Percentiles rank a stretch among this genome's conserved stretches.
These are phyloP conservation scores for Spodoptera picta DNA, from an alignment of 2,888 invertebrate genomes.

Conservation along the genomic window DNA sequence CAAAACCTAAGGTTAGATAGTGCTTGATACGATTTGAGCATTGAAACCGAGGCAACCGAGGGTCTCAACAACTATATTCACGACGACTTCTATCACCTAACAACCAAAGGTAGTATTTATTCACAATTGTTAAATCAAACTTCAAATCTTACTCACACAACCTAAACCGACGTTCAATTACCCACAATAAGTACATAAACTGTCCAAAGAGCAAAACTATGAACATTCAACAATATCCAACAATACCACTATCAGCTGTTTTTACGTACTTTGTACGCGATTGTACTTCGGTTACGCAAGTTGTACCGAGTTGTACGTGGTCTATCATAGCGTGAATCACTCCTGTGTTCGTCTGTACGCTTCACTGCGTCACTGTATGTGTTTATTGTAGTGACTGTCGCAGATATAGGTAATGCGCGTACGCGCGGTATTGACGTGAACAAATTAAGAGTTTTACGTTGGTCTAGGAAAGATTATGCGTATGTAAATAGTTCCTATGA, in stretches of 20 bases:
- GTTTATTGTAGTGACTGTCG: constrained; percentile 36
- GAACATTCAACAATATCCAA: constrained; percentile 19
- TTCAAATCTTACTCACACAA: too few relatives aligned
- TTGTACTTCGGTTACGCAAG: constrained; percentile 46
- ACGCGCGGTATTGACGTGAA: constrained; percentile 23
- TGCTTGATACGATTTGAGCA: too few relatives aligned
- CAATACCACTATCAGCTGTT: constrained; percentile 37
- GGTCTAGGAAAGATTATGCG: background rate
- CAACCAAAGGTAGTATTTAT: too few relatives aligned
- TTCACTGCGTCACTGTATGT: constrained; percentile 32
- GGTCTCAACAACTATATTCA: too few relatives aligned
- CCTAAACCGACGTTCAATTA: background rate
- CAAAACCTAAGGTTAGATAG: too few relatives aligned
- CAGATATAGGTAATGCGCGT: constrained; percentile 20
- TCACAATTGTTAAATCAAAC: too few relatives aligned
- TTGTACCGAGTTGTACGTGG: constrained; percentile 47
- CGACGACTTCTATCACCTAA: too few relatives aligned
- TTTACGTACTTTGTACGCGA: constrained; percentile 30
- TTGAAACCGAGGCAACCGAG: too few relatives aligned
- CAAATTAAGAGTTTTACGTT: background rate
- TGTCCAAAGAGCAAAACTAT: constrained; percentile 12
- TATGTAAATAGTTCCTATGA: too few relatives aligned
- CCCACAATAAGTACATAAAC: constrained; percentile 1
- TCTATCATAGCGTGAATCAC: constrained; percentile 53
- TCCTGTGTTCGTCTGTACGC: constrained; percentile 34